Conservation (phyloP, 2,113 vertebrate genomes). For the Melospiza georgiana region DNA sequence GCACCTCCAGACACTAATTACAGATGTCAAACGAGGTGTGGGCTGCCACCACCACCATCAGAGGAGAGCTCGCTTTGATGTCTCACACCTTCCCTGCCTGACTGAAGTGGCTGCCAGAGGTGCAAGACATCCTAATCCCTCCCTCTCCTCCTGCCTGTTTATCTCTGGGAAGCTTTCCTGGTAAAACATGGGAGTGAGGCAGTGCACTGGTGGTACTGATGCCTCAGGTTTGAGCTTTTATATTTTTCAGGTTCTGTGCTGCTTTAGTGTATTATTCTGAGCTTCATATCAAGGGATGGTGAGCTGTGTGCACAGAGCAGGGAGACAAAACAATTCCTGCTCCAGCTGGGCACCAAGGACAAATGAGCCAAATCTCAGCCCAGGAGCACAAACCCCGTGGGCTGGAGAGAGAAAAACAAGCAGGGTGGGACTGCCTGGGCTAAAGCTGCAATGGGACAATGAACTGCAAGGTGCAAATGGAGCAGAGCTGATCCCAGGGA, state of each 20-base stretch:
- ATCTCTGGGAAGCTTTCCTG: neutral
- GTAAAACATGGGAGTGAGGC: neutral
- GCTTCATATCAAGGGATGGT: accelerated
- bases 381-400: too few species aligned
- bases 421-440: too few species aligned
- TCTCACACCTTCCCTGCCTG: neutral
- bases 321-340: too few species aligned
- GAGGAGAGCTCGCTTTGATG: constrained; percentile 11
- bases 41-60: neutral
- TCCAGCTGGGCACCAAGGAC: too few species aligned
- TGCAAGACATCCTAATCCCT: neutral
- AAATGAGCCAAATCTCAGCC: too few species aligned
- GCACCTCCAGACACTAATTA: constrained; percentile 36
- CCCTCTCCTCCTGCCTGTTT: neutral
- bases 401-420: too few species aligned
- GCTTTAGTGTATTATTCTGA: neutral
- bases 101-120: neutral
- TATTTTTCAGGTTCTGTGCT: neutral
- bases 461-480: too few species aligned
- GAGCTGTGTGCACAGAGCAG: neutral
- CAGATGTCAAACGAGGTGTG: neutral
- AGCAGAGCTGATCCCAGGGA: too few species aligned
- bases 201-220: neutral
- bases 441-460: too few species aligned
- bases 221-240: neutral